Percentiles rank a stretch among this genome's conserved stretches.
phyloP scores from a whole-genome alignment of 1,140 invertebrate genomes.

The Stratiolaelaps scimitus region DNA sequence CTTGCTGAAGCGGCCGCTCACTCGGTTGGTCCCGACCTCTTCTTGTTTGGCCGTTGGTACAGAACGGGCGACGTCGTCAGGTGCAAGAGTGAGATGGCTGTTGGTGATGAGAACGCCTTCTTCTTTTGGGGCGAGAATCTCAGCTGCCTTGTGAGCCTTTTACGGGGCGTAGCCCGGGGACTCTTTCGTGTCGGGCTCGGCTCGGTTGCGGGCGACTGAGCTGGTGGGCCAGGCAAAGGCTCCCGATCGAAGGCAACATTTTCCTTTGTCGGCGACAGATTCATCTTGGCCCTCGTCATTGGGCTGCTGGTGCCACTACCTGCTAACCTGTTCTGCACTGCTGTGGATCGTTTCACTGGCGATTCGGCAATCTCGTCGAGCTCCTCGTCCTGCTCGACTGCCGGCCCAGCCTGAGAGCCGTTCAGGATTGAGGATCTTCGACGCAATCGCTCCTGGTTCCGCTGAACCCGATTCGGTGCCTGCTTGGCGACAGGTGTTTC shows the following conservation, averaged over 20 bases:
- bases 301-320: too few species aligned
- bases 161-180: neutral
- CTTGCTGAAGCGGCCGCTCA: neutral
- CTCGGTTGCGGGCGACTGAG: neutral
- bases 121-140: slow-evolving; percentile 11
- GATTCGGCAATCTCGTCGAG: slow-evolving; percentile 11
- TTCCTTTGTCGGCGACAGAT: too few species aligned
- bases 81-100: slow-evolving; percentile 13
- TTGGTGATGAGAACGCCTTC: slow-evolving; percentile 9
- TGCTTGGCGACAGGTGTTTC: slow-evolving; percentile 18
- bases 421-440: slow-evolving; percentile 16
- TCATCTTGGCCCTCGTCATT: too few species aligned
- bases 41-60: neutral
- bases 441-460: neutral
- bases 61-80: slow-evolving; percentile 6
- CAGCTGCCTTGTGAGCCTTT: neutral
- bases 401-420: neutral
- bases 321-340: neutral
- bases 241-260: too few species aligned
- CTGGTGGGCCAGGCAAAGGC: too few species aligned
- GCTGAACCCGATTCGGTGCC: neutral
- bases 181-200: neutral
- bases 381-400: neutral
- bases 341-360: neutral
- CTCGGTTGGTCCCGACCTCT: neutral